Evolutionary conservation across 2,797 vertebrate genomes (phyloP), one percentile per base, ranked within the genome.

Genomic region (Erethizon dorsatum): DNA sequence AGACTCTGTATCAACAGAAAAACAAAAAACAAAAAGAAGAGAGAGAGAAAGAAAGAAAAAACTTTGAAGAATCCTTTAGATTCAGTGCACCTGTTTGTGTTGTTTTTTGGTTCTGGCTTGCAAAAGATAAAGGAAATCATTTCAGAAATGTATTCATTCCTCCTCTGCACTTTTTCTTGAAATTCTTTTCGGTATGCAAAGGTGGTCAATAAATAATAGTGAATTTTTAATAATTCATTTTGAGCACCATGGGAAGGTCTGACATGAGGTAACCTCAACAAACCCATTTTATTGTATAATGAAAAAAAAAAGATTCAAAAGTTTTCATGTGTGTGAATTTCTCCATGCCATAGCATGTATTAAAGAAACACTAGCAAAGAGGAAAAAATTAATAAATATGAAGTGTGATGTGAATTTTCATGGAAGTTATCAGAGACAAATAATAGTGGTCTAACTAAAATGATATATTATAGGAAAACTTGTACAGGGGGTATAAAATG

Each of bases 131-230:
- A 93, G 82, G 33, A 88, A 63, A 57, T 88, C 61, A 80, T 73
- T 95, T 98, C 50, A 73, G 61, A 96, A 96, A 91, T 94, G 15
- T 73, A 28, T 75, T 26, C 26, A 75, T 93, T 83, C 54, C 31
- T 89, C 13, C 91, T 77, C 33, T 59, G n/a, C 2, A 50, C 17
- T 90, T 96, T 97, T 95, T 69, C 65, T 84, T 90, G 63, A 90
- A 47, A 90, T 88, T 95, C 73, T 91, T 96, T 91, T 77, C 31
- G 79, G 9, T 69, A 37, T 95, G 69, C 45, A 95, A 95, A 91
- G 95, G 83, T 90, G 84, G 59, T 59, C 41, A 84, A 13, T 63
- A 80, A 95, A 87, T 61, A 89, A 37, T 71, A 93, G 79, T 84
- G 17, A 73, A 2, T 57, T 83, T 91, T 96, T 75, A 33, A n/a